Conservation (phyloP, 2,797 vertebrate genomes). For the Poecilia wingei region DNA sequence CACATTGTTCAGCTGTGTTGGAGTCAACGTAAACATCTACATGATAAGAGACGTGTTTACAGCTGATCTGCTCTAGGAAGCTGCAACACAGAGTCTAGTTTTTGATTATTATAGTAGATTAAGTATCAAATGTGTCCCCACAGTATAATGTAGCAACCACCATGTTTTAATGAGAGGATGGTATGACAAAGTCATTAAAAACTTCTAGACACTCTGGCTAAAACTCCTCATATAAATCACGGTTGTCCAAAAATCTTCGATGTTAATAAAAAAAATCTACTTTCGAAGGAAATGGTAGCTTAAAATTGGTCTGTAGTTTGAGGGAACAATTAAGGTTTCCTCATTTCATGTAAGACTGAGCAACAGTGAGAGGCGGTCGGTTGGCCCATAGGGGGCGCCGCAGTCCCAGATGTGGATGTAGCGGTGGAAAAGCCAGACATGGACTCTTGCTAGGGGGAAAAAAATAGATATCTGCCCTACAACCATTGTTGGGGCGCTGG, state of each 20-base stretch:
- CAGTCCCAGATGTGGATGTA: no score
- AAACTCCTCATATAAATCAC: neutral
- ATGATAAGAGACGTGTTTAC: neutral
- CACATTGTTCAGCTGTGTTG: neutral
- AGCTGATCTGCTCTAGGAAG: neutral
- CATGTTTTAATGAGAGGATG: neutral
- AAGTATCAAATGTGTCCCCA: neutral
- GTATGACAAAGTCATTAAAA: neutral
- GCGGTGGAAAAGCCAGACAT: neutral
- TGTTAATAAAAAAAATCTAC: no score
- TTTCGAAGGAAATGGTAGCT: no score
- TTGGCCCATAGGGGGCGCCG: neutral
- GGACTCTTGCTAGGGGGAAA: neutral
- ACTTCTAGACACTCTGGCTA: neutral
- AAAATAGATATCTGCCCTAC: neutral
- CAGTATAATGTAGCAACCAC: neutral
- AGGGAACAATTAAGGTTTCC: no score
- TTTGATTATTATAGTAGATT: neutral
- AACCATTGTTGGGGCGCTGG: neutral
- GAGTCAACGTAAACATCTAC: neutral
- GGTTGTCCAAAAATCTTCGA: no score
- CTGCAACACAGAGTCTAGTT: neutral
- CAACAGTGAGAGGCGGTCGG: neutral
- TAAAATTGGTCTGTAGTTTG: no score
- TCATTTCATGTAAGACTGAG: no score